These are phyloP conservation scores for Labia minor DNA, from an alignment of 2,888 invertebrate species.

Conservation along the genomic window DNA sequence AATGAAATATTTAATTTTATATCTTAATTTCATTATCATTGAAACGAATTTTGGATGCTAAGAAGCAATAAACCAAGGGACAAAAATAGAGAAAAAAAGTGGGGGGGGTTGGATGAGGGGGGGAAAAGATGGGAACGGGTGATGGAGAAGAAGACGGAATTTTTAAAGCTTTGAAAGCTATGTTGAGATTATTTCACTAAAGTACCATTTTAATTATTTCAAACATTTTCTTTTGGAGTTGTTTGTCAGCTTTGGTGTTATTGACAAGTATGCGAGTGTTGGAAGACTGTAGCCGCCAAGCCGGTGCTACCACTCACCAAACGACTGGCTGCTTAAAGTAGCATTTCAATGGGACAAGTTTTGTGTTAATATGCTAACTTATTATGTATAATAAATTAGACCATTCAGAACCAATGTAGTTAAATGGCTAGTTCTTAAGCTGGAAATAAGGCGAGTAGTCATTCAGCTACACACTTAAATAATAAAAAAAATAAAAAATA, in stretches of 20 bases:
- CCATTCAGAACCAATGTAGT: constrained; percentile 13
- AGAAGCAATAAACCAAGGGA: too few relatives aligned
- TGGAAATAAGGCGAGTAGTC: neutral
- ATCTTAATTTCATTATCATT: too few relatives aligned
- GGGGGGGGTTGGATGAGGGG: too few relatives aligned
- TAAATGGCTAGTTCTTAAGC: constrained; percentile 8
- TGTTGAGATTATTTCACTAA: neutral
- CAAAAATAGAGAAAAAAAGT: too few relatives aligned
- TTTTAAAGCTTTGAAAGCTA: too few relatives aligned
- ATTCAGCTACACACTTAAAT: neutral
- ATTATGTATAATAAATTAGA: constrained; percentile 13
- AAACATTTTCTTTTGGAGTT: neutral
- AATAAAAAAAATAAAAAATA: too few relatives aligned
- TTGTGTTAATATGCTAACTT: constrained; percentile 8
- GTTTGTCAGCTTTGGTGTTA: constrained; percentile 7
- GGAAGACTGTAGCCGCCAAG: neutral
- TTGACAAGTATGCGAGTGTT: constrained; percentile 13
- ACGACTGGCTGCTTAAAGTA: constrained; percentile 3
- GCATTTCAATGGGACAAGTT: constrained; percentile 5
- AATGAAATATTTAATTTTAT: too few relatives aligned
- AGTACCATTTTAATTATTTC: constrained; percentile 3
- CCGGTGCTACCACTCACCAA: constrained; percentile 3
- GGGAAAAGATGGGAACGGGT: too few relatives aligned
- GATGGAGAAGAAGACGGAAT: too few relatives aligned
- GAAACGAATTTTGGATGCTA: too few relatives aligned